These are phyloP conservation scores for Cossypha niveicapilla DNA, from an alignment of 2,797 vertebrate genomes.

Conservation along the genomic window DNA sequence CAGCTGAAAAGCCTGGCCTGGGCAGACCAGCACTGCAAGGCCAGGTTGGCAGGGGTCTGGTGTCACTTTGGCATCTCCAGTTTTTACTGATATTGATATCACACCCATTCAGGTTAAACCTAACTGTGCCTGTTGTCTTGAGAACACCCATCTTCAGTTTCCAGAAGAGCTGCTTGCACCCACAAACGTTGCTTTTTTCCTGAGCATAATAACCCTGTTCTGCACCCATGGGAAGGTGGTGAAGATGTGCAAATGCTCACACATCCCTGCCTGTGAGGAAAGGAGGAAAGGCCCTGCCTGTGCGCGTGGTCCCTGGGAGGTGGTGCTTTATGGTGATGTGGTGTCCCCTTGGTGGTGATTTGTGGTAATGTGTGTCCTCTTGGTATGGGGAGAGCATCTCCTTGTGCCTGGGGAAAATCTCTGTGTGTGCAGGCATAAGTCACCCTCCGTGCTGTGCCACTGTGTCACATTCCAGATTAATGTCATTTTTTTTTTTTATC, in stretches of 20 bases:
- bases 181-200: fast-evolving
- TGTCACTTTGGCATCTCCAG: neutral
- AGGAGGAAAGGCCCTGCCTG: neutral
- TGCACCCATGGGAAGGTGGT: neutral
- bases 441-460: neutral
- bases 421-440: neutral
- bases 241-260: neutral
- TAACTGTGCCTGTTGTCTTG: neutral
- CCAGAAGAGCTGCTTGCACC: neutral
- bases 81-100: neutral
- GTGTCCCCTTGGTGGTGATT: neutral
- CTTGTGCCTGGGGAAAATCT: neutral
- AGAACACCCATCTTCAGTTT: neutral
- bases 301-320: neutral
- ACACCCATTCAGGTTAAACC: neutral
- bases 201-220: neutral
- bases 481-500: neutral
- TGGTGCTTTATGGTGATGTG: neutral
- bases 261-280: neutral
- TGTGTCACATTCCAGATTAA: neutral
- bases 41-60: neutral
- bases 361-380: neutral
- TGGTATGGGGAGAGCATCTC: neutral
- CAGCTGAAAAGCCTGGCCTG: neutral
- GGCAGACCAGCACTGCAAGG: neutral